A percentile compares a stretch with the other conserved stretches of the same genome.
Conservation (phyloP, 2,113 vertebrate species). For the Tonatia bakeri region DNA sequence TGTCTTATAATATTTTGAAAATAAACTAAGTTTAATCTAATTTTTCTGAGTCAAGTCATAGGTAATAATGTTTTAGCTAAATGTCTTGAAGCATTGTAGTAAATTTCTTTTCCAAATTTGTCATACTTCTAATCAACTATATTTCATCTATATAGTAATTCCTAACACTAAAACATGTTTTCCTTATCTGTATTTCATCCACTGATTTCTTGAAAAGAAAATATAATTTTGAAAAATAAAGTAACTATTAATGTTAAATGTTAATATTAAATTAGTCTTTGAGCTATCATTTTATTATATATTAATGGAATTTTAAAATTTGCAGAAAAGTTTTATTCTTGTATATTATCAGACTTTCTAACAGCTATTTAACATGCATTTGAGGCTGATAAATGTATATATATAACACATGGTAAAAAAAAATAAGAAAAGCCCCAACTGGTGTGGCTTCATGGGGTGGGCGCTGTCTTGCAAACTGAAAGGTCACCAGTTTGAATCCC, state of each 20-base stretch:
- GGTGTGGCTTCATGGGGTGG: too few relatives aligned
- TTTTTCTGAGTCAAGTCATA: not conserved
- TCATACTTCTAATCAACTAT: not conserved
- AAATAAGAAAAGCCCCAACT: not conserved
- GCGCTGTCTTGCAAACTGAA: too few relatives aligned
- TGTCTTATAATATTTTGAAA: slow-evolving; percentile 37
- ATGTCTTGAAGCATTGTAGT: not conserved
- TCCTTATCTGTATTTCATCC: not conserved
- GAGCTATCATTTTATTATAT: not conserved
- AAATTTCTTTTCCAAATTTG: not conserved
- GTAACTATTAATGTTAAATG: not conserved
- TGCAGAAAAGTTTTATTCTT: not conserved
- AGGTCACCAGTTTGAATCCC: too few relatives aligned
- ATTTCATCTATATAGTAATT: not conserved
- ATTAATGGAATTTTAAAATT: not conserved
- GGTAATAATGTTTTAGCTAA: not conserved
- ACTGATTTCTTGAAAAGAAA: slow-evolving; percentile 2
- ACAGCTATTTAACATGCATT: not conserved
- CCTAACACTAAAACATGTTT: not conserved
- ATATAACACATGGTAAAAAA: not conserved
- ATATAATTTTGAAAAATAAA: not conserved
- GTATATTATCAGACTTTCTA: not conserved
- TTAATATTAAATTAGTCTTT: not conserved
- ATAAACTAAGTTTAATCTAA: not conserved
- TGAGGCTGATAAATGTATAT: not conserved